Percentiles rank a stretch among this genome's conserved stretches.
Conservation (phyloP, 2,888 invertebrate genomes). For the Meta bourneti region DNA sequence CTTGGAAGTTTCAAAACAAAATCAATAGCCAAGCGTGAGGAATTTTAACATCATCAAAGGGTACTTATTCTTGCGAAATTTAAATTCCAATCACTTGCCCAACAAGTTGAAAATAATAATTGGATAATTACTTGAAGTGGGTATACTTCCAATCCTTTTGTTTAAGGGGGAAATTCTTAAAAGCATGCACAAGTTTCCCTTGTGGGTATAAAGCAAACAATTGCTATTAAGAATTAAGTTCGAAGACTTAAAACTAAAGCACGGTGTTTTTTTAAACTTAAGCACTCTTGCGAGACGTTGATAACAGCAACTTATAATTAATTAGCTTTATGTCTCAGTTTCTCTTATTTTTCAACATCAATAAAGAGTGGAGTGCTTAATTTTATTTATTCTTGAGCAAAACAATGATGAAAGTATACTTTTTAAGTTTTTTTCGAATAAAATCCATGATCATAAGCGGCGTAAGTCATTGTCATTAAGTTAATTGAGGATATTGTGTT, state of each 20-base stretch:
- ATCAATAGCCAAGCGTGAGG: neutral
- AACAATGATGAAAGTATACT: neutral
- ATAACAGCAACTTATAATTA: conserved; percentile 45
- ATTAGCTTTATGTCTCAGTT: conserved; percentile 35
- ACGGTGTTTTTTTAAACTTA: neutral
- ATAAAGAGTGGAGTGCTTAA: neutral
- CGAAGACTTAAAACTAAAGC: neutral
- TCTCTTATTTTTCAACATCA: neutral
- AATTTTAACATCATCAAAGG: neutral
- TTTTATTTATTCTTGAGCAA: conserved; percentile 19
- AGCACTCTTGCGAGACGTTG: conserved; percentile 13
- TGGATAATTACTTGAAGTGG: neutral
- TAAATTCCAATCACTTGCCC: neutral
- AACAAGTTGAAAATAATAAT: neutral
- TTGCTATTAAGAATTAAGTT: neutral
- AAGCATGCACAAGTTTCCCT: neutral
- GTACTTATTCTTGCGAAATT: neutral
- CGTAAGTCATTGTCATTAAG: no score
- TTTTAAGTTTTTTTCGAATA: neutral
- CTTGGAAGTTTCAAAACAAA: neutral
- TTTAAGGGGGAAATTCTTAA: neutral
- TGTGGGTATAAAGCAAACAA: neutral
- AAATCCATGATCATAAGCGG: no score
- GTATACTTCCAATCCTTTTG: neutral
- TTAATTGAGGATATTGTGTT: no score